A percentile compares a stretch with the other conserved stretches of the same genome.
Evolutionary conservation across 2,888 invertebrate genomes (phyloP).

Genomic region (Petrolisthes cinctipes): DNA sequence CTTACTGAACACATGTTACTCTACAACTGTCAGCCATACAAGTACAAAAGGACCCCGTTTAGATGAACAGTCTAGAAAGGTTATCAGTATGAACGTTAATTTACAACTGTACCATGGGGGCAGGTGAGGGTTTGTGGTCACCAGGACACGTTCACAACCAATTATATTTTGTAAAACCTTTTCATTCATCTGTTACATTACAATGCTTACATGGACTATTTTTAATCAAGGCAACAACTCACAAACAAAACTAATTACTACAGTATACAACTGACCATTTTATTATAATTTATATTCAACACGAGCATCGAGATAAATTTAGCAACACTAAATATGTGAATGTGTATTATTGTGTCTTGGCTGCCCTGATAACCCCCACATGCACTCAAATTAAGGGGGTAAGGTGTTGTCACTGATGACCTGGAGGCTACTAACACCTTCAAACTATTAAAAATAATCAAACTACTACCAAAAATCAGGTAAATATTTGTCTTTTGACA

Average conservation of each 20-base stretch:
- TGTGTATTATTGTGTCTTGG: too few relatives aligned
- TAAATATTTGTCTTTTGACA: slow-evolving; percentile 5
- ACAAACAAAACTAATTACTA: too few relatives aligned
- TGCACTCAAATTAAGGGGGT: too few relatives aligned
- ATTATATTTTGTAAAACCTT: neutral
- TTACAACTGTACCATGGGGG: slow-evolving; percentile 19
- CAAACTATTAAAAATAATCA: too few relatives aligned
- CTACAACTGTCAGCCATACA: slow-evolving; percentile 44
- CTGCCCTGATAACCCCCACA: too few relatives aligned
- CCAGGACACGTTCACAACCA: neutral
- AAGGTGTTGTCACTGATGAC: too few relatives aligned
- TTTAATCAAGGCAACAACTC: too few relatives aligned
- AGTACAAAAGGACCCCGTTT: slow-evolving; percentile 44
- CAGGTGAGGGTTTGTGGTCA: neutral
- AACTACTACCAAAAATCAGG: neutral
- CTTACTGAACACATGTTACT: slow-evolving; percentile 52
- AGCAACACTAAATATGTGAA: too few relatives aligned
- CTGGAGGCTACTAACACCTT: too few relatives aligned
- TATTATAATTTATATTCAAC: too few relatives aligned
- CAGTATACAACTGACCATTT: too few relatives aligned
- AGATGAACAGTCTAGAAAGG: slow-evolving; percentile 35
- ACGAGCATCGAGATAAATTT: too few relatives aligned
- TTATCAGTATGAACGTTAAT: slow-evolving; percentile 41
- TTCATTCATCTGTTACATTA: neutral
- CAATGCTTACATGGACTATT: neutral